phyloP scores from a whole-genome alignment of 2,797 vertebrate genomes.

The Prunella strophiata region DNA sequence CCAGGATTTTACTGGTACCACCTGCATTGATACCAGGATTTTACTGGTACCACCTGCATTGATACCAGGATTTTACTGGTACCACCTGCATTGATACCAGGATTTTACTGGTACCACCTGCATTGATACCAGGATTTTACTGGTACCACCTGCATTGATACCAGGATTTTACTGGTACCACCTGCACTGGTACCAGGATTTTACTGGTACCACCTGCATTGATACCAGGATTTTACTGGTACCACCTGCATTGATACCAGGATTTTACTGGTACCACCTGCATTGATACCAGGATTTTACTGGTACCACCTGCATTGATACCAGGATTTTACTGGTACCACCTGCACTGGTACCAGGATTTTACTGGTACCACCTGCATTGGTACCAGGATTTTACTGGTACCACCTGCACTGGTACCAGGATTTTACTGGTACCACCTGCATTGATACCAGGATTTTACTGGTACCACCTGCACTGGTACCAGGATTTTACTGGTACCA shows the following conservation, averaged over 20 bases:
- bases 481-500: neutral
- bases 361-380: neutral
- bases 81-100: neutral
- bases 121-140: neutral
- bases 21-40: fast-evolving
- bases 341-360: neutral
- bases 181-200: too few relatives aligned
- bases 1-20: neutral
- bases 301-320: neutral
- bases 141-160: too few relatives aligned
- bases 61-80: fast-evolving
- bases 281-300: fast-evolving
- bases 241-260: too few relatives aligned
- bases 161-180: too few relatives aligned
- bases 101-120: neutral
- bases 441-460: too few relatives aligned
- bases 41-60: neutral
- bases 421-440: too few relatives aligned
- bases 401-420: too few relatives aligned
- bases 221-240: fast-evolving
- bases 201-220: too few relatives aligned
- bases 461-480: too few relatives aligned
- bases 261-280: neutral
- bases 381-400: neutral
- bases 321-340: fast-evolving